phyloP scores from a whole-genome alignment of 37 sponge, comb jelly and placozoan species.

The Halisarca cf. caerulea region DNA sequence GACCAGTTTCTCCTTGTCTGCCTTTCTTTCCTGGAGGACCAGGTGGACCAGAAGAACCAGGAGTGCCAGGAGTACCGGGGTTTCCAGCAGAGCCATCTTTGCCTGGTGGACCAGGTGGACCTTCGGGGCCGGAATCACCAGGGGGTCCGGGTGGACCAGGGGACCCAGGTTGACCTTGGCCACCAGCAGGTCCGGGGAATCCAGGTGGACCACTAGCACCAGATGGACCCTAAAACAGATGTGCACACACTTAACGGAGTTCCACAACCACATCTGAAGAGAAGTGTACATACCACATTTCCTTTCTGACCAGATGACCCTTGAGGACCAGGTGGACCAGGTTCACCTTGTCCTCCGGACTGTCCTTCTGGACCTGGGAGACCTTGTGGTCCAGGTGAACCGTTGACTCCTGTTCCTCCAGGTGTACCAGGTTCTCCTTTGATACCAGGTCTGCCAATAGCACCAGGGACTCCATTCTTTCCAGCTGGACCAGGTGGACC shows the following conservation, averaged over 20 bases:
- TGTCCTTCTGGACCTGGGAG: background rate
- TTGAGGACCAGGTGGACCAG: background rate
- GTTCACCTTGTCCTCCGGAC: constrained; percentile 4
- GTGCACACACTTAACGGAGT: too few species aligned
- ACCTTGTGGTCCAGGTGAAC: background rate
- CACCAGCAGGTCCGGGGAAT: constrained; percentile 53
- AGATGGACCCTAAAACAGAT: constrained; percentile 7
- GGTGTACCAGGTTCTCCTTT: background rate
- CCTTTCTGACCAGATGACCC: background rate
- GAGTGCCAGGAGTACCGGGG: constrained; percentile 35
- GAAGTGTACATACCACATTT: background rate
- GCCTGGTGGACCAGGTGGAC: constrained; percentile 29
- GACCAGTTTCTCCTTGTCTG: constrained; percentile 50
- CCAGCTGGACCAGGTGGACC: constrained; percentile 24
- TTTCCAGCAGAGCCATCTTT: constrained; percentile 2
- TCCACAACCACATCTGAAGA: too few species aligned
- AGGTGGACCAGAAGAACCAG: constrained; percentile 34
- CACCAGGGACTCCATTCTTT: constrained; percentile 23
- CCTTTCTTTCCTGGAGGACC: constrained; percentile 51
- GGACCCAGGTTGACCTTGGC: constrained; percentile 46
- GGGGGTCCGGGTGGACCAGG: constrained; percentile 45
- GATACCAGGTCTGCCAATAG: constrained; percentile 10
- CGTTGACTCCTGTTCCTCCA: background rate
- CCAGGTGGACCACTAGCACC: constrained; percentile 38
- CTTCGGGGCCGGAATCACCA: constrained; percentile 30